Evolutionary conservation across 2,113 vertebrate species (phyloP).

Genomic region (Sylvicapra grimmia): DNA sequence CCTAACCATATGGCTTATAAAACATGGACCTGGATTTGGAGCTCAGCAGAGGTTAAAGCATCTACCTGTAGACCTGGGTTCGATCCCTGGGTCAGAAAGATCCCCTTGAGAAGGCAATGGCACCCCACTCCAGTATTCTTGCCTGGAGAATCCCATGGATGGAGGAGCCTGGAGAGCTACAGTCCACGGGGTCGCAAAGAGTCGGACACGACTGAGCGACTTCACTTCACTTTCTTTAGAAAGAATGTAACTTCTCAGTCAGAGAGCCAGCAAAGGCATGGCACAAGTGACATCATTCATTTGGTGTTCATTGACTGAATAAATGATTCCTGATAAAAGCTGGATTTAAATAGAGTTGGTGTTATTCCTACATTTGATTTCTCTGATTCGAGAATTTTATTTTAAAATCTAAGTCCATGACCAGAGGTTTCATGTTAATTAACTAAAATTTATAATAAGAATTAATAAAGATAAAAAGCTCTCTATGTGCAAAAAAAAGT

Average conservation of each 20-base stretch:
- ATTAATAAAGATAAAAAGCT: neutral
- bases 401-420: constrained; percentile 1
- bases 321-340: neutral
- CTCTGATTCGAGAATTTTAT: constrained; percentile 1
- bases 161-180: too few species aligned
- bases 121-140: too few species aligned
- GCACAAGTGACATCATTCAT: too few species aligned
- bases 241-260: neutral
- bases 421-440: neutral
- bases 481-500: neutral
- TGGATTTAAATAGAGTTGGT: constrained; percentile 24
- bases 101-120: too few species aligned
- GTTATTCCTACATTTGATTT: neutral
- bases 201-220: fast-evolving
- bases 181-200: too few species aligned
- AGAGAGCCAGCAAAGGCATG: neutral
- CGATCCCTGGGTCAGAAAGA: too few species aligned
- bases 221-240: neutral
- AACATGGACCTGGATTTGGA: neutral
- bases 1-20: neutral
- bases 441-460: neutral
- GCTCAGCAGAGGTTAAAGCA: too few species aligned
- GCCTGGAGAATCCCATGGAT: too few species aligned
- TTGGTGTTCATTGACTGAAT: neutral
- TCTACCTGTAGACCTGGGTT: too few species aligned